Evolutionary conservation across 2,113 vertebrate species (phyloP).

Genomic region (Leucoraja erinaceus): DNA sequence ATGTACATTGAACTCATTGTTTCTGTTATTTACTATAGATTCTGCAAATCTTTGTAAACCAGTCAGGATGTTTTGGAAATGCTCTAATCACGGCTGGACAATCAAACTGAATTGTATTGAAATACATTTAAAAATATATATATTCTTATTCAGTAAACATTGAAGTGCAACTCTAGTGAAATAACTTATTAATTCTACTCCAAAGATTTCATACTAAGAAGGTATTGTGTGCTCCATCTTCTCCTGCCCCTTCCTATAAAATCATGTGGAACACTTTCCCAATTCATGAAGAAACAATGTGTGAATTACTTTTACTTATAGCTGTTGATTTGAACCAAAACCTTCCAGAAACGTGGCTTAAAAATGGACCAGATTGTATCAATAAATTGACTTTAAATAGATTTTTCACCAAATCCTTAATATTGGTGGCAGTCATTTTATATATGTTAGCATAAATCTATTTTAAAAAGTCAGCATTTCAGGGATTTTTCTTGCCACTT

Average conservation of each 20-base stretch:
- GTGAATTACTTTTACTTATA: constrained; percentile 2
- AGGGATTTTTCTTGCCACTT: constrained; percentile 56
- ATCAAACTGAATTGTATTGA: constrained; percentile 6
- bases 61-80: background rate
- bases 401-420: constrained; percentile 34
- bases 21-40: constrained; percentile 27
- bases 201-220: constrained; percentile 9
- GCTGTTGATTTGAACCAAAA: constrained; percentile 19
- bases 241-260: background rate
- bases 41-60: background rate
- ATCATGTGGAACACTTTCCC: background rate
- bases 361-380: constrained; percentile 29
- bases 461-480: constrained; percentile 54
- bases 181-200: constrained; percentile 8
- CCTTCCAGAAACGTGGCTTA: background rate
- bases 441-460: constrained; percentile 23
- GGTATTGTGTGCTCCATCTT: background rate
- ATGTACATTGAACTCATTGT: background rate
- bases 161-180: constrained; percentile 33
- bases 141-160: background rate
- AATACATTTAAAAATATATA: constrained; percentile 3
- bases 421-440: constrained; percentile 48
- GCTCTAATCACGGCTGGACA: constrained; percentile 20
- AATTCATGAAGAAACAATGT: background rate
- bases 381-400: constrained; percentile 14